phyloP scores from a whole-genome alignment of 1,140 invertebrate genomes.

The Leucophenga varia region DNA sequence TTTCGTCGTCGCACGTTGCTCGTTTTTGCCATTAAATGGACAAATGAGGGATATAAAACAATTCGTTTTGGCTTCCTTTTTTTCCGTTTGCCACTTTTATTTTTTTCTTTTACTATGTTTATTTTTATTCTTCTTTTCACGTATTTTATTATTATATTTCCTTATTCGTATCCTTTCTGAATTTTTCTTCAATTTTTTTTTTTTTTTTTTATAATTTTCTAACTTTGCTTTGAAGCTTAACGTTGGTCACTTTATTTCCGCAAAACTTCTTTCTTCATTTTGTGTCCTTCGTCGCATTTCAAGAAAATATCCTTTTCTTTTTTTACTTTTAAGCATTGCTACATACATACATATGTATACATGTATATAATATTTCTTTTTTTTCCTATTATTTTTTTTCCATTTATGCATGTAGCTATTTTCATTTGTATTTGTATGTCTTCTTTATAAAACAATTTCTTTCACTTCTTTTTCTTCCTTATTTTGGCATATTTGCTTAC shows the following conservation, averaged over 20 bases:
- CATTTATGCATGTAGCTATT: too few species aligned
- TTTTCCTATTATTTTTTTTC: too few species aligned
- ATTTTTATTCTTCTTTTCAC: neutral
- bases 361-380: too few species aligned
- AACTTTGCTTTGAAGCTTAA: conserved; percentile 13
- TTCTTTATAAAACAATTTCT: too few species aligned
- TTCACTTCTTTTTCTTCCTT: conserved; percentile 20
- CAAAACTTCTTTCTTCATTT: too few species aligned
- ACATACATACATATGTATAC: too few species aligned
- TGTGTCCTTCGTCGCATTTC: too few species aligned
- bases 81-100: conserved; percentile 15
- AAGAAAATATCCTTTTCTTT: too few species aligned
- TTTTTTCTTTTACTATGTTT: conserved; percentile 8
- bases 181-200: conserved; percentile 25
- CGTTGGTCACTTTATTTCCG: conserved; percentile 47
- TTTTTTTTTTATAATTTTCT: too few species aligned
- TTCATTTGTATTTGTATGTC: too few species aligned
- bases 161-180: conserved; percentile 3
- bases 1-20: conserved; percentile 25
- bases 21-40: conserved; percentile 55
- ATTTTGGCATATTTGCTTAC: conserved; percentile 8
- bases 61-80: conserved; percentile 51
- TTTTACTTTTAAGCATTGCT: too few species aligned
- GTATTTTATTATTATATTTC: conserved; percentile 19
- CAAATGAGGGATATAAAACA: conserved; percentile 56